Conservation (phyloP, 1,140 invertebrate species). For the Coelopa frigida region DNA sequence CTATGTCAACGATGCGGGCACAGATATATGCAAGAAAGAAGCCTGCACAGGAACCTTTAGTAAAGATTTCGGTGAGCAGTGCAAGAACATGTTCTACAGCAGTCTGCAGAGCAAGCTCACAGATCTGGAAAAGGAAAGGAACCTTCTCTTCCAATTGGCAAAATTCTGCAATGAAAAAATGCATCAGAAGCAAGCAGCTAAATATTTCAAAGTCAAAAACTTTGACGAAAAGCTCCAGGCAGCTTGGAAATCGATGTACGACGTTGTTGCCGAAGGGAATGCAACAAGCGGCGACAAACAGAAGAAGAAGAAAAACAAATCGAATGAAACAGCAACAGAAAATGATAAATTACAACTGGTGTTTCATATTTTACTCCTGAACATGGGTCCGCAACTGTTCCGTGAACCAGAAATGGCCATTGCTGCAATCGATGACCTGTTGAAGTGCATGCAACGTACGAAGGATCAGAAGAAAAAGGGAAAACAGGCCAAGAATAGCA, state of each 20-base stretch:
- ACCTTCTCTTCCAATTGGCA: slow-evolving; percentile 51
- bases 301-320: slow-evolving; percentile 20
- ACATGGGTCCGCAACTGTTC: slow-evolving; percentile 66
- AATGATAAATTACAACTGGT: slow-evolving; percentile 45
- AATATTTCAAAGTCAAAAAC: slow-evolving; percentile 47
- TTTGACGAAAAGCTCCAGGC: slow-evolving; percentile 49
- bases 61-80: slow-evolving; percentile 42
- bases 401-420: slow-evolving; percentile 58
- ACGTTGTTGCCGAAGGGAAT: slow-evolving; percentile 25
- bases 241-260: slow-evolving; percentile 55
- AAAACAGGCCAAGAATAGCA: slow-evolving; percentile 21
- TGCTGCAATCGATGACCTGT: slow-evolving; percentile 59
- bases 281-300: slow-evolving; percentile 43
- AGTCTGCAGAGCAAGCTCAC: slow-evolving; percentile 56
- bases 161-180: slow-evolving; percentile 49
- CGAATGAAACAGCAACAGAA: slow-evolving; percentile 26
- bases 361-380: slow-evolving; percentile 59
- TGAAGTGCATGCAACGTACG: slow-evolving; percentile 60
- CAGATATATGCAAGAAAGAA: slow-evolving; percentile 33
- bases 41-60: slow-evolving; percentile 10
- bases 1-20: slow-evolving; percentile 45
- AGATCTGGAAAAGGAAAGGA: slow-evolving; percentile 53
- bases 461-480: slow-evolving; percentile 45
- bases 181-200: slow-evolving; percentile 44
- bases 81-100: slow-evolving; percentile 56